Conservation (phyloP, 2,113 vertebrate genomes). For the Ochotona princeps region DNA sequence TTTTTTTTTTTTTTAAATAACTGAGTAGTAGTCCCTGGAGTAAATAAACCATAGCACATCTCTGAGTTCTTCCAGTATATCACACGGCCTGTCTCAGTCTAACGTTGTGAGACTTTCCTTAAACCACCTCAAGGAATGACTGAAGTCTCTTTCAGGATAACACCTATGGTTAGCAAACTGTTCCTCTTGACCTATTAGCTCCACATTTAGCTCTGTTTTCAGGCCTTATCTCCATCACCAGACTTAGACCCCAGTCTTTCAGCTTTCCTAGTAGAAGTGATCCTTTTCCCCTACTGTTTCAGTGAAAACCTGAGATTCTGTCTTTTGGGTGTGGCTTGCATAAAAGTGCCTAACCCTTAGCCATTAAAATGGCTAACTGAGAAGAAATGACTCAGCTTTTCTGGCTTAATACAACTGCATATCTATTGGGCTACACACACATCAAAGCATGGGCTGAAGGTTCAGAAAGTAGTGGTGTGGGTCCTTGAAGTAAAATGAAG, state of each 20-base stretch:
- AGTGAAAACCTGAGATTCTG: not conserved
- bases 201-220: not conserved
- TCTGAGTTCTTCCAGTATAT: not conserved
- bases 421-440: fast-evolving
- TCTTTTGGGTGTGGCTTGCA: not conserved
- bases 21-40: no score
- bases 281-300: not conserved
- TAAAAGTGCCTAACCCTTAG: not conserved
- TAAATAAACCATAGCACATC: no score
- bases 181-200: not conserved
- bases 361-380: not conserved
- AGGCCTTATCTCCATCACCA: not conserved
- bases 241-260: not conserved
- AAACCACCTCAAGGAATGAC: not conserved
- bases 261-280: not conserved
- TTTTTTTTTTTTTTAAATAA: no score
- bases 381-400: conserved; percentile 3
- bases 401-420: not conserved
- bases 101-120: not conserved
- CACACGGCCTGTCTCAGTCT: not conserved
- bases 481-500: not conserved
- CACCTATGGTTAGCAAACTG: not conserved
- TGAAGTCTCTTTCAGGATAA: not conserved
- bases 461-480: not conserved
- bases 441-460: not conserved